Evolutionary conservation across 2,888 invertebrate genomes (phyloP).

Genomic region (Oscheius sp.): DNA sequence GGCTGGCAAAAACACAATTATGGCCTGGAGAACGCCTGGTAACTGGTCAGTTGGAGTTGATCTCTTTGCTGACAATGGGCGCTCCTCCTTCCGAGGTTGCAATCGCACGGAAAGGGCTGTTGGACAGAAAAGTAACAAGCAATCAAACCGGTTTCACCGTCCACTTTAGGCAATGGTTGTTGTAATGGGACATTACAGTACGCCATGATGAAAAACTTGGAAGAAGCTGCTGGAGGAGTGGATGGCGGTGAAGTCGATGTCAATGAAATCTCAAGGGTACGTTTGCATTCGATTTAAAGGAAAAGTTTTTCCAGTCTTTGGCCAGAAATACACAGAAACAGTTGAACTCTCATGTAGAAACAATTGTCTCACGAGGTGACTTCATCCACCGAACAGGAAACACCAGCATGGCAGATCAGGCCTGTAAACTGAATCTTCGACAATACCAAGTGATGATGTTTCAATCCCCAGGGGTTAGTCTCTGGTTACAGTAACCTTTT

Average conservation of each 20-base stretch:
- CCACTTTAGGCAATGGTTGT: not conserved
- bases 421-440: not conserved
- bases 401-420: too few relatives aligned
- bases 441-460: not conserved
- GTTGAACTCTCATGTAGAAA: not conserved
- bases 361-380: not conserved
- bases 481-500: not conserved
- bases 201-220: not conserved
- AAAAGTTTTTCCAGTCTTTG: not conserved
- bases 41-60: not conserved
- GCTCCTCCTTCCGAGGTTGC: not conserved
- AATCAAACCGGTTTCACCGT: too few relatives aligned
- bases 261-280: not conserved
- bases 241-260: not conserved
- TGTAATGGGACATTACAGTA: not conserved
- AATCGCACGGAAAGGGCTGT: too few relatives aligned
- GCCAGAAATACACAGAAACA: not conserved
- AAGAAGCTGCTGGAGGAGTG: not conserved
- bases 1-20: not conserved
- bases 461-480: not conserved
- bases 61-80: not conserved
- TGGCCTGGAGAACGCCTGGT: constrained; percentile 2
- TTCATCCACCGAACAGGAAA: not conserved
- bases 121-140: too few relatives aligned
- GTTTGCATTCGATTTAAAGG: not conserved